Evolutionary conservation across 2,113 vertebrate species (phyloP), one percentile per base, ranked within the genome.

Genomic region (Gallinago media): DNA sequence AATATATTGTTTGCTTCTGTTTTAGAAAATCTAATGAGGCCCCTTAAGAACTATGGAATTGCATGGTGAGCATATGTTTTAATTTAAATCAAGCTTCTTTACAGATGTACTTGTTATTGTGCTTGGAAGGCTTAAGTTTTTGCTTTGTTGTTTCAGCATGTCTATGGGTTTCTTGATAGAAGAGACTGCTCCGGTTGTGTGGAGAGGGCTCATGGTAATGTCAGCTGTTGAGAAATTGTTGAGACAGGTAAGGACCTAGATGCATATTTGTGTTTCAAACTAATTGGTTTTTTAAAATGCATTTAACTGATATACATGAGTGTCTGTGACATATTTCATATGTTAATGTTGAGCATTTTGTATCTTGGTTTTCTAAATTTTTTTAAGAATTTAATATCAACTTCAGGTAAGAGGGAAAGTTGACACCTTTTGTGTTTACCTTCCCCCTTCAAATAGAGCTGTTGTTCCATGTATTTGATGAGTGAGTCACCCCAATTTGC

Each of bases 131-230:
- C 77, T 54, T 71, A 27, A 50, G 22, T 36, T 94, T 97, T 72
- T 97, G 54, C 42, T 68, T 97, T 88, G 52, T 58, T 92, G 21
- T 96, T 97, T 72, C 97, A 99, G 99, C 96, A 99, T 99, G 99
- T 99, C 99, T 18, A 99, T 99, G 99, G 99, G 99, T 26, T 99
- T 99, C 96, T 98, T 99, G 95, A 96, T 99, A 96, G 99, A 99
- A 90, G 99, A 99, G 29, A 97, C 96, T 25, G 97, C 98, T 29
- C 99, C 99, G 0, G 96, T 99, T 91, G 98, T 99, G 52, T 99
- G 99, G 99, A 98, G 99, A 91, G 99, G 99, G 4, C 98, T 99
- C 92, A 99, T 99, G 99, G 99, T 99, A 42, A 99, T 99, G 99
- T 99, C 99, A 82, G 99, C 99, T 20, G 93, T 99, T 94, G 99